phyloP scores from a whole-genome alignment of 2,113 vertebrate genomes.

The Hiodon tergisus region DNA sequence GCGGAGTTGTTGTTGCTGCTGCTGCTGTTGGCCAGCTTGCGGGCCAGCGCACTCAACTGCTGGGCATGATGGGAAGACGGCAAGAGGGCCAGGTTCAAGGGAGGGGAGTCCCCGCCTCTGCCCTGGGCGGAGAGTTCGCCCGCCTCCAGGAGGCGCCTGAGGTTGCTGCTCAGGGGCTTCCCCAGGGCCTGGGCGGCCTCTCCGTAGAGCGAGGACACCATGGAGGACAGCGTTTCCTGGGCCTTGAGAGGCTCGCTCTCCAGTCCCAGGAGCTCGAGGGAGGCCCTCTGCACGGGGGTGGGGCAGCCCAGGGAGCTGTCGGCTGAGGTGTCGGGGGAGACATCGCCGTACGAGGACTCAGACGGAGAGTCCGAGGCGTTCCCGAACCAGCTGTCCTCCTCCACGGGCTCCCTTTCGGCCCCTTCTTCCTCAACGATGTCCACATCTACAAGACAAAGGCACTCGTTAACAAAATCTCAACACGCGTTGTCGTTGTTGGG shows the following conservation, averaged over 20 bases:
- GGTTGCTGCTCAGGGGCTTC: slow-evolving; percentile 92
- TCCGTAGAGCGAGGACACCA: slow-evolving; percentile 79
- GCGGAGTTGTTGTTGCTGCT: slow-evolving; percentile 42
- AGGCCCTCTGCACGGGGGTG: slow-evolving; percentile 81
- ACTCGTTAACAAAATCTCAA: slow-evolving; percentile 1
- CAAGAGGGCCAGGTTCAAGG: slow-evolving; percentile 75
- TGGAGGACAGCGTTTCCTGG: slow-evolving; percentile 84
- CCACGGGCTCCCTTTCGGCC: slow-evolving; percentile 75
- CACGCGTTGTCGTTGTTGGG: neutral
- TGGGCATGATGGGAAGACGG: slow-evolving; percentile 90
- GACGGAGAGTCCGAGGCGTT: slow-evolving; percentile 92
- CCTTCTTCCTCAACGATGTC: slow-evolving; percentile 84
- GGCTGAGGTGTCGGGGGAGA: slow-evolving; percentile 72
- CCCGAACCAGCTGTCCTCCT: slow-evolving; percentile 92
- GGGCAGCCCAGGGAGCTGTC: slow-evolving; percentile 87
- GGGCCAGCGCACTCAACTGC: slow-evolving; percentile 74
- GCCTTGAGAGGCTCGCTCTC: slow-evolving; percentile 68
- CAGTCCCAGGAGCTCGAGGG: slow-evolving; percentile 77
- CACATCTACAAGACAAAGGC: slow-evolving; percentile 72
- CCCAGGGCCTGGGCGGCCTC: slow-evolving; percentile 76
- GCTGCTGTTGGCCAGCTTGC: slow-evolving; percentile 68
- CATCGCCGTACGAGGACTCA: slow-evolving; percentile 90
- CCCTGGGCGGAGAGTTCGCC: slow-evolving; percentile 70
- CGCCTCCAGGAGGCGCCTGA: slow-evolving; percentile 87
- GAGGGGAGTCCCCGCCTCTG: slow-evolving; percentile 70